A percentile compares a stretch with the other conserved stretches of the same genome.
Conservation (phyloP, 2,888 invertebrate species). For the Emesis furor region DNA sequence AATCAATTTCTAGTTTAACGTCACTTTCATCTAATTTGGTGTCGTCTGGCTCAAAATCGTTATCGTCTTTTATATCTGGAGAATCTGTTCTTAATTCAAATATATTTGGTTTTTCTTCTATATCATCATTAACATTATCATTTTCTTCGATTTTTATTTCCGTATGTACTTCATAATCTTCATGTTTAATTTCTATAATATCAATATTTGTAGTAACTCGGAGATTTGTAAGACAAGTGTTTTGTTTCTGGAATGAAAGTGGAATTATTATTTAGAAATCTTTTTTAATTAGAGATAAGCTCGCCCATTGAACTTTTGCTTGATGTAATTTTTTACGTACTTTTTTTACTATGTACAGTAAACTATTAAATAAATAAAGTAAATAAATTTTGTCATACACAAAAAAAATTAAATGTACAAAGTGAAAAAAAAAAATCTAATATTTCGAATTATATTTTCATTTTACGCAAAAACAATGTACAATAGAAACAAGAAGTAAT, state of each 20-base stretch:
- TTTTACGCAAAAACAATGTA: too few relatives aligned
- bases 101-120: constrained; percentile 21
- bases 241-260: constrained; percentile 57
- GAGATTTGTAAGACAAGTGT: constrained; percentile 75
- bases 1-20: constrained; percentile 81
- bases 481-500: too few relatives aligned
- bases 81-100: background rate
- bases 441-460: too few relatives aligned
- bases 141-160: background rate
- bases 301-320: too few relatives aligned
- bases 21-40: constrained; percentile 73
- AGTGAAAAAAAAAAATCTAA: too few relatives aligned
- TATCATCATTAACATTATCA: constrained; percentile 23
- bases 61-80: constrained; percentile 52
- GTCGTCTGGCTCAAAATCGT: constrained; percentile 45
- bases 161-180: background rate
- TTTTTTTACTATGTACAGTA: too few relatives aligned
- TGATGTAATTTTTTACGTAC: too few relatives aligned
- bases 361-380: too few relatives aligned
- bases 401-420: too few relatives aligned
- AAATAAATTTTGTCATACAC: too few relatives aligned
- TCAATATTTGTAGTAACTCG: constrained; percentile 25
- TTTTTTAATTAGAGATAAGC: too few relatives aligned
- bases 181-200: constrained; percentile 3
- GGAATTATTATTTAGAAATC: background rate